Evolutionary conservation across 2,888 invertebrate genomes (phyloP), one percentile per base, ranked within the genome.

Genomic region (Cremastinae sp.): DNA sequence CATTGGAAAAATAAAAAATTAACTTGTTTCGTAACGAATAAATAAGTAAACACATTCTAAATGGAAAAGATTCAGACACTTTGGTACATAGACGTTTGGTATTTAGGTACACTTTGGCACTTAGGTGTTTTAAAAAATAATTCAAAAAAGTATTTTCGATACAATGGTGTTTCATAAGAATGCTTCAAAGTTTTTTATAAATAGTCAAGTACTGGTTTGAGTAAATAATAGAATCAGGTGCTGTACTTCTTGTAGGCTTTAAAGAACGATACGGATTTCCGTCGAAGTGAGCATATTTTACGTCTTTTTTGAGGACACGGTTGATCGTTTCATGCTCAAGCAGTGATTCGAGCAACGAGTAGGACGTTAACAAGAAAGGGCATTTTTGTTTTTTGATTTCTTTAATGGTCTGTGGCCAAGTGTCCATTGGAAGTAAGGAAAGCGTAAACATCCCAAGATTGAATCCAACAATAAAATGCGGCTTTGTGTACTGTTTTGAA

Each of bases 361-460:
- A 87, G 7, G 84, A 83, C 9, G 88, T 87, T 55, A 85, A 73
- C 37, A 87, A 62, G 35, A 88, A 79, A 2, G 87, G 86, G 61
- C 85, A 87, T 14, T 82, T 74, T 66, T 83, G 83, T 53, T 77
- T 62, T 1, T 80, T 77, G 22, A 88, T 49, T 51, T 65, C 72
- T 69, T 66, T 65, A 43, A 88, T 53, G 0, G 83, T 83, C 9
- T 64, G 18, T 12, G 68, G 73, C 87, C 88, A 88, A n/a, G 83
- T 84, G 65, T 87, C 83, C 78, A 62, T 37, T 83, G 80, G 35
- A 78, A 83, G 70, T 86, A 86, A 28, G 84, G 81, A 65, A 88
- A n/a, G n/a, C n/a, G n/a, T n/a, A n/a, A n/a, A n/a, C n/a, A n/a
- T 80, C 62, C 87, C 86, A 12, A 84, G 70, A 79, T 88, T 87